phyloP scores from a whole-genome alignment of 2,888 invertebrate genomes.

The Rhorus exstirpatorius region DNA sequence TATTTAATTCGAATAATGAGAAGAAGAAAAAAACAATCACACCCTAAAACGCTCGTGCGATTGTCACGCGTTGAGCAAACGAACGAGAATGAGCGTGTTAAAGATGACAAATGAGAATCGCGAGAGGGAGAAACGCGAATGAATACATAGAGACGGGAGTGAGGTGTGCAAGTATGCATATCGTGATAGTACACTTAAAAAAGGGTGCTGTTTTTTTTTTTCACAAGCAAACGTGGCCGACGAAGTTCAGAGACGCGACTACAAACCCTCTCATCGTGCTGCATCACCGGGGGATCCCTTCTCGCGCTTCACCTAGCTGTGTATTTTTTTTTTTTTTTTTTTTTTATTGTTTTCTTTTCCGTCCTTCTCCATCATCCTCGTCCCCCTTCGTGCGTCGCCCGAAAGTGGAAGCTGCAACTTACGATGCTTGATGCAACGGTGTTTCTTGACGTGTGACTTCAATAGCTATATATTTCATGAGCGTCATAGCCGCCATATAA shows the following conservation, averaged over 20 bases:
- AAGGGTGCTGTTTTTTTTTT: conserved; percentile 23
- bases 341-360: conserved; percentile 19
- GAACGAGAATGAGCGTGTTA: conserved; percentile 57
- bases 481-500: conserved; percentile 44
- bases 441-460: conserved; percentile 76
- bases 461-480: conserved; percentile 58
- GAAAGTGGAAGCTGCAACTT: conserved; percentile 75
- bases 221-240: conserved; percentile 56
- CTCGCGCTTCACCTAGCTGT: conserved; percentile 49
- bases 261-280: conserved; percentile 58
- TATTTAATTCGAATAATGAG: too few relatives aligned
- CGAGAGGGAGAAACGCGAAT: conserved; percentile 48
- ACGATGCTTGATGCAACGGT: conserved; percentile 78
- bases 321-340: conserved; percentile 32
- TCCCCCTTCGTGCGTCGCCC: conserved; percentile 47
- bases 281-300: conserved; percentile 52
- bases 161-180: conserved; percentile 63
- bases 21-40: conserved; percentile 1
- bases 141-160: conserved; percentile 54
- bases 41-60: conserved; percentile 35
- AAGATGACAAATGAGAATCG: conserved; percentile 22
- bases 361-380: conserved; percentile 16
- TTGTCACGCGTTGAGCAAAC: conserved; percentile 44
- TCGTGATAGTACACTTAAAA: conserved; percentile 54
- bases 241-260: conserved; percentile 42